Evolutionary conservation across 1,140 invertebrate species (phyloP).

Genomic region (Caenorhabditis briggsae): DNA sequence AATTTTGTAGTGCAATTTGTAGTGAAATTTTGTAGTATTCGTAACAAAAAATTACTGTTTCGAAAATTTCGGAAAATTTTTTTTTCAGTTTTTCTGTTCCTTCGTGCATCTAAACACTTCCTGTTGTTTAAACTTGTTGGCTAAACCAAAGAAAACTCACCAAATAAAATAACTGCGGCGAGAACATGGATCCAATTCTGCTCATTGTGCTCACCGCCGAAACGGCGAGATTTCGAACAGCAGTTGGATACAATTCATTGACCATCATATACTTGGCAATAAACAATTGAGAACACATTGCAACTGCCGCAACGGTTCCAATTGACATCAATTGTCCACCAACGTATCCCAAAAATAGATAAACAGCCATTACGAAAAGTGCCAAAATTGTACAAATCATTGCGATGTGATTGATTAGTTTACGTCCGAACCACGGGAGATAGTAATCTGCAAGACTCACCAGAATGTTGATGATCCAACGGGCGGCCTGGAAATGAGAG

Average conservation of each 20-base stretch:
- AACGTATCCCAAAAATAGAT: constrained; percentile 17
- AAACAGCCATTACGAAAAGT: constrained; percentile 39
- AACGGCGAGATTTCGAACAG: constrained; percentile 62
- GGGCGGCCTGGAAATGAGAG: not conserved
- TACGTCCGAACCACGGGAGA: constrained; percentile 52
- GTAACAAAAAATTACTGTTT: too few species aligned
- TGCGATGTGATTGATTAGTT: constrained; percentile 57
- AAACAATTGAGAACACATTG: constrained; percentile 60
- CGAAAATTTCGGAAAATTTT: too few species aligned
- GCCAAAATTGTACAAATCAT: constrained; percentile 52
- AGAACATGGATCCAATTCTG: constrained; percentile 61
- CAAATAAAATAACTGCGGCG: constrained; percentile 65
- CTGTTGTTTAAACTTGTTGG: too few species aligned
- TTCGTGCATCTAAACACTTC: too few species aligned
- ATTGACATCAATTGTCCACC: not conserved
- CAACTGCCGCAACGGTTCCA: constrained; percentile 5
- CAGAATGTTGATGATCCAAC: constrained; percentile 59
- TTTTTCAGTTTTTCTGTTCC: too few species aligned
- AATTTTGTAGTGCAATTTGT: too few species aligned
- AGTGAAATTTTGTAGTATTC: too few species aligned
- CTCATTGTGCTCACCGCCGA: constrained; percentile 59
- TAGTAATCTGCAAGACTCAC: constrained; percentile 51
- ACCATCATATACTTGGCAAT: constrained; percentile 64
- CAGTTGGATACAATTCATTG: constrained; percentile 64
- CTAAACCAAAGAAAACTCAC: constrained; percentile 38